These are phyloP conservation scores for Gerris buenoi DNA, from an alignment of 1,140 invertebrate genomes.

Conservation along the genomic window DNA sequence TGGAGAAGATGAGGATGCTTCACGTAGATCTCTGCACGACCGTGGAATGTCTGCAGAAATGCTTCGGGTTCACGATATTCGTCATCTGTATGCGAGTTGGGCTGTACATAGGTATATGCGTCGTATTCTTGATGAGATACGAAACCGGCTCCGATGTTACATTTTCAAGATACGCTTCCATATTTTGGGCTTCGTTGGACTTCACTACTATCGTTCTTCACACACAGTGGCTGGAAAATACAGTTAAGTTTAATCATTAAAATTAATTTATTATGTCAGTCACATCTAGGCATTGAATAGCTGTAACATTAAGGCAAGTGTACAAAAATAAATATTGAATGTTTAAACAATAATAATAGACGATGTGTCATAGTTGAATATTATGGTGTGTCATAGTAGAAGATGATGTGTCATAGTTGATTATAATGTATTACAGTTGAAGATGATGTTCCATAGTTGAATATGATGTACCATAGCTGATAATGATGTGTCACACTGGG, in stretches of 20 bases:
- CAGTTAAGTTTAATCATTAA: background rate
- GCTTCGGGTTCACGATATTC: background rate
- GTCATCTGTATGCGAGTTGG: background rate
- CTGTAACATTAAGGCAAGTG: too few species aligned
- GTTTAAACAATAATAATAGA: background rate
- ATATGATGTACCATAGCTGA: too few species aligned
- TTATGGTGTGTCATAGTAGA: background rate
- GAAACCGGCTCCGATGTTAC: background rate
- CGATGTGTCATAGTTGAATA: background rate
- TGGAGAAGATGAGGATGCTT: background rate
- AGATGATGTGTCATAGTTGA: too few species aligned
- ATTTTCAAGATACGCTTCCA: background rate
- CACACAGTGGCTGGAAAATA: background rate
- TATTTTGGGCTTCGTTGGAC: background rate
- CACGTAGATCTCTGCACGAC: background rate
- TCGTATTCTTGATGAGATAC: background rate
- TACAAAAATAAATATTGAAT: too few species aligned
- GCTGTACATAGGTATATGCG: background rate
- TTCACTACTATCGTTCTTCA: background rate
- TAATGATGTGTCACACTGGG: too few species aligned
- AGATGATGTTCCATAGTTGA: too few species aligned
- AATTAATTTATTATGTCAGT: background rate
- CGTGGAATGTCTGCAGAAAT: background rate
- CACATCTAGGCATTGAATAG: background rate
- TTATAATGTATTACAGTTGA: too few species aligned